These are phyloP conservation scores for Lutjanus erythropterus DNA, from an alignment of 2,113 vertebrate genomes.

Conservation along the genomic window DNA sequence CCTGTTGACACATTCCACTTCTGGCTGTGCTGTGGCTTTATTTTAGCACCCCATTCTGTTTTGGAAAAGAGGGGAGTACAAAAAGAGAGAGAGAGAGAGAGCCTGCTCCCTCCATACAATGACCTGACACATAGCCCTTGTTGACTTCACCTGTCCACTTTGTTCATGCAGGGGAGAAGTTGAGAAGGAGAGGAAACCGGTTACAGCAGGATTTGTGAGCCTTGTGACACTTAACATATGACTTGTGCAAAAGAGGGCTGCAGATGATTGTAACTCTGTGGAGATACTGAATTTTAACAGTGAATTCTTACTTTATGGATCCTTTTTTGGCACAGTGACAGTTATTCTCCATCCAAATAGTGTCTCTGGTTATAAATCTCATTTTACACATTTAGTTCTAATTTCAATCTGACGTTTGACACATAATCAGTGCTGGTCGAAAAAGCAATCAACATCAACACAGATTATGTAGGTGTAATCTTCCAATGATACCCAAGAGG, in stretches of 20 bases:
- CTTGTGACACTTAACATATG: constrained; percentile 15
- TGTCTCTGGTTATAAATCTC: neutral
- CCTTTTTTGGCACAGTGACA: neutral
- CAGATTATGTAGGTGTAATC: constrained; percentile 42
- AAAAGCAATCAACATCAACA: constrained; percentile 40
- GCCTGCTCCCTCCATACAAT: neutral
- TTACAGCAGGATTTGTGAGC: neutral
- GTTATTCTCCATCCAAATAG: neutral
- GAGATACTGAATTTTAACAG: neutral
- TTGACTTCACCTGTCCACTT: neutral
- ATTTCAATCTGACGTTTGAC: constrained; percentile 26
- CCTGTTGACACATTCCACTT: neutral
- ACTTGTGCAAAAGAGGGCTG: neutral
- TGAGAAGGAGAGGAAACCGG: neutral
- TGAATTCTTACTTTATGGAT: neutral
- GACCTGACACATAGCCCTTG: neutral
- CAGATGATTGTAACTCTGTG: constrained; percentile 2
- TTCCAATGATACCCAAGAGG: constrained; percentile 47
- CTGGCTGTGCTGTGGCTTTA: neutral
- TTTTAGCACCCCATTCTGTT: constrained; percentile 1
- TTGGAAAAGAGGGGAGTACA: neutral
- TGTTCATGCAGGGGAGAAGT: neutral
- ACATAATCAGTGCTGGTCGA: constrained; percentile 26
- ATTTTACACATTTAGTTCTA: constrained; percentile 14
- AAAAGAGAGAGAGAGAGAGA: neutral